A percentile compares a stretch with the other conserved stretches of the same genome.
These are phyloP conservation scores for Eulithis testata DNA, from an alignment of 2,888 invertebrate genomes.

Conservation along the genomic window DNA sequence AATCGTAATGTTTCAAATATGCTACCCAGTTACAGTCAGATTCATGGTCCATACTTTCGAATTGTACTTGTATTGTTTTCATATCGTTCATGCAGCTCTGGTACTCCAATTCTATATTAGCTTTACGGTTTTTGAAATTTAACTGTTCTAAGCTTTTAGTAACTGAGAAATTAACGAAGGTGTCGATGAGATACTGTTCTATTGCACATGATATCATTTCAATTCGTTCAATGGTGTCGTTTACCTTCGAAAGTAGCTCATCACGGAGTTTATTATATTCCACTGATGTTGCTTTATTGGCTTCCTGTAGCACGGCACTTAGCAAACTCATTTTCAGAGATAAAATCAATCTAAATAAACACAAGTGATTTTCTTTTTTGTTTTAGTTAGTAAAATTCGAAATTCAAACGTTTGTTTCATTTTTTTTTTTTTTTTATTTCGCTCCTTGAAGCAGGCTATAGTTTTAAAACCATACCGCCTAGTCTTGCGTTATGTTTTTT, in stretches of 20 bases:
- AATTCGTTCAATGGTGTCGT: conserved; percentile 67
- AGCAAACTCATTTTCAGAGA: conserved; percentile 68
- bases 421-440: neutral
- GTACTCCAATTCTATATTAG: conserved; percentile 62
- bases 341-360: neutral
- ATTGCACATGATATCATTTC: conserved; percentile 73
- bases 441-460: too few relatives aligned
- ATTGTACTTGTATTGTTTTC: conserved; percentile 52
- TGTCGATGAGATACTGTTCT: conserved; percentile 72
- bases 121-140: conserved; percentile 70
- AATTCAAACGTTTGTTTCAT: conserved; percentile 16
- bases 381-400: conserved; percentile 35
- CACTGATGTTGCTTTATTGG: conserved; percentile 62
- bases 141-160: conserved; percentile 75
- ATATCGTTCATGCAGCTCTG: conserved; percentile 52
- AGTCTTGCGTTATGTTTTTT: too few relatives aligned
- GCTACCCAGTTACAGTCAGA: conserved; percentile 58
- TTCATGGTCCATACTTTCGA: conserved; percentile 58
- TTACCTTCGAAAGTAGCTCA: conserved; percentile 59
- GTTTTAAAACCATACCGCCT: too few relatives aligned
- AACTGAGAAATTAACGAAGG: conserved; percentile 64
- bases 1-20: conserved; percentile 54
- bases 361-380: conserved; percentile 32
- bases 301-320: conserved; percentile 70
- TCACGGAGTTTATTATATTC: conserved; percentile 66